phyloP scores from a whole-genome alignment of 2,888 invertebrate species.

The Ectemnius lituratus region DNA sequence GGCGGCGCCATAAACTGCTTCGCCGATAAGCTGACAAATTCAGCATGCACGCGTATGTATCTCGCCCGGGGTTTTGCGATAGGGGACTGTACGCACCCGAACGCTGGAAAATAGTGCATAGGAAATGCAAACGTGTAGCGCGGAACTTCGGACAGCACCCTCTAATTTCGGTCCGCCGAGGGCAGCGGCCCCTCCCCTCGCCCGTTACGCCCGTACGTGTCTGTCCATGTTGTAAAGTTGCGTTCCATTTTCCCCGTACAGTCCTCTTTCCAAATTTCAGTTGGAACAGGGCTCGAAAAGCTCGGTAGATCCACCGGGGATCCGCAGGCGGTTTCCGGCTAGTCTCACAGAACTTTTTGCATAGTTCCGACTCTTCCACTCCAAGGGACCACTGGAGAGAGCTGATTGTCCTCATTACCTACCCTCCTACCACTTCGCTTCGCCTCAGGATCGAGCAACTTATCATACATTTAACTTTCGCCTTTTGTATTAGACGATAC shows the following conservation, averaged over 20 bases:
- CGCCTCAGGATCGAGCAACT: no score
- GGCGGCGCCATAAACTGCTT: slow-evolving; percentile 30
- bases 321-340: slow-evolving; percentile 48
- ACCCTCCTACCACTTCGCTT: slow-evolving; percentile 18
- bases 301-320: slow-evolving; percentile 18
- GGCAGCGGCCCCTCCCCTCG: slow-evolving; percentile 58
- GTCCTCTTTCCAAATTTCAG: slow-evolving; percentile 62
- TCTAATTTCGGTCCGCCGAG: slow-evolving; percentile 71
- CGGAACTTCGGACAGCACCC: slow-evolving; percentile 71
- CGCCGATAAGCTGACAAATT: slow-evolving; percentile 54
- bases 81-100: slow-evolving; percentile 63
- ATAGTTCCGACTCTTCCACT: slow-evolving; percentile 35
- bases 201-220: slow-evolving; percentile 63
- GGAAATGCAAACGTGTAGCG: slow-evolving; percentile 71
- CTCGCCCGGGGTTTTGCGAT: slow-evolving; percentile 34
- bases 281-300: slow-evolving; percentile 54
- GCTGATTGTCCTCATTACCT: slow-evolving; percentile 48
- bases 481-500: no score
- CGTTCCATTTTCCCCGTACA: slow-evolving; percentile 61
- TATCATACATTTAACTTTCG: no score
- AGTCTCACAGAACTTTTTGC: slow-evolving; percentile 51
- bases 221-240: slow-evolving; percentile 64
- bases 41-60: slow-evolving; percentile 10
- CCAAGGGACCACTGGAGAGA: slow-evolving; percentile 1
- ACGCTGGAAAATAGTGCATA: slow-evolving; percentile 70